These are phyloP conservation scores for Apteryx owenii DNA, from an alignment of 2,113 vertebrate genomes.

Conservation along the genomic window DNA sequence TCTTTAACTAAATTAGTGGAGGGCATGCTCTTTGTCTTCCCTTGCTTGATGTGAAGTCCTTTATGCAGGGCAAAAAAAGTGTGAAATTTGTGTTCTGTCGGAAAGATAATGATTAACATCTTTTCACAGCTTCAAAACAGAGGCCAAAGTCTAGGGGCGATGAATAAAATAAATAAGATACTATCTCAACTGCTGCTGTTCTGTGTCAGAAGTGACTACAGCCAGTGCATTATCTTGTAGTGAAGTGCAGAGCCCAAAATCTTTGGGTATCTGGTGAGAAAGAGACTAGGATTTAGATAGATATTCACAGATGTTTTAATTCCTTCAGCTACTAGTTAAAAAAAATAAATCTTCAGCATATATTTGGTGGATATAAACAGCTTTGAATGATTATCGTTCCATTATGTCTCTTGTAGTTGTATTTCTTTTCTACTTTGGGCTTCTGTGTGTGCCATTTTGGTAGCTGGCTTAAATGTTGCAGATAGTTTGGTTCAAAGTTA, in stretches of 20 bases:
- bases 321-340: not conserved
- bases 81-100: not conserved
- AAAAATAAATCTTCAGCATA: not conserved
- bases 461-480: not conserved
- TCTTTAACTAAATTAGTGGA: fast-evolving
- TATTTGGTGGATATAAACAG: not conserved
- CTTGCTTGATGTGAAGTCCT: not conserved
- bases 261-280: fast-evolving
- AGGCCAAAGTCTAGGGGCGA: not conserved
- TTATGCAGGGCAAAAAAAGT: not conserved
- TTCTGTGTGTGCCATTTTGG: fast-evolving
- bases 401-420: not conserved
- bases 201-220: not conserved
- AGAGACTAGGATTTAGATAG: not conserved
- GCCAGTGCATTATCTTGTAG: not conserved
- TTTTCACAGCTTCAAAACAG: not conserved
- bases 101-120: constrained; percentile 23
- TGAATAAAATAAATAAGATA: constrained; percentile 48
- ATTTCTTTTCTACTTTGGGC: not conserved
- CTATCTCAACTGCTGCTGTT: not conserved
- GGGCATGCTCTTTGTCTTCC: not conserved
- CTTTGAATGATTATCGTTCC: not conserved
- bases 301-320: not conserved
- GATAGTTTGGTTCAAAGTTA: not conserved
- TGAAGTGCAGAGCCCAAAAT: not conserved